Conservation (phyloP, 2,888 invertebrate genomes). For the Zonitis immaculata region DNA sequence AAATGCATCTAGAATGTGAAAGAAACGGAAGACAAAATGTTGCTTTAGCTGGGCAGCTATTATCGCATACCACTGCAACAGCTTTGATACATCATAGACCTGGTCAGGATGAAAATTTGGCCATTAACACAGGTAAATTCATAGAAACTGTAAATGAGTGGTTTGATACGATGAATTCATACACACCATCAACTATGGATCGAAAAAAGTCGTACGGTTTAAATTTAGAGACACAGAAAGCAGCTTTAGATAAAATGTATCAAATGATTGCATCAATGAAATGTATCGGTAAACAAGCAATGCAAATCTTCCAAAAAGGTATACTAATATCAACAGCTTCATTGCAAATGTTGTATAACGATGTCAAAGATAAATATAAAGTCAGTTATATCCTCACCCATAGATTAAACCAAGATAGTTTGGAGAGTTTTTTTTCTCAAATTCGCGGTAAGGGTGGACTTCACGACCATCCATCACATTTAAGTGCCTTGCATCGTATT, state of each 20-base stretch:
- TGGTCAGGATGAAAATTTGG: constrained; percentile 15
- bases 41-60: constrained; percentile 26
- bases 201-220: constrained; percentile 26
- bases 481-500: no score
- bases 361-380: constrained; percentile 5
- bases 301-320: no score
- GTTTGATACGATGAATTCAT: constrained; percentile 32
- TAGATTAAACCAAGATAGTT: no score
- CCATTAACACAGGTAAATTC: constrained; percentile 24
- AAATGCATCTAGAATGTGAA: constrained; percentile 26
- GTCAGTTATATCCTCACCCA: no score
- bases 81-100: constrained; percentile 26
- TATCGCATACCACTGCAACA: constrained; percentile 30
- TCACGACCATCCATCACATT: no score
- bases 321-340: no score
- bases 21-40: constrained; percentile 28
- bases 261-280: no score
- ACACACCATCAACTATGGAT: constrained; percentile 7
- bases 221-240: neutral
- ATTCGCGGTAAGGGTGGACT: no score
- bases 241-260: no score
- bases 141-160: constrained; percentile 28
- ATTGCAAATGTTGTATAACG: no score
- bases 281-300: no score
- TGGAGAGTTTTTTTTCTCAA: no score